phyloP scores from a whole-genome alignment of 2,888 invertebrate species.

The Diaprepes abbreviatus region DNA sequence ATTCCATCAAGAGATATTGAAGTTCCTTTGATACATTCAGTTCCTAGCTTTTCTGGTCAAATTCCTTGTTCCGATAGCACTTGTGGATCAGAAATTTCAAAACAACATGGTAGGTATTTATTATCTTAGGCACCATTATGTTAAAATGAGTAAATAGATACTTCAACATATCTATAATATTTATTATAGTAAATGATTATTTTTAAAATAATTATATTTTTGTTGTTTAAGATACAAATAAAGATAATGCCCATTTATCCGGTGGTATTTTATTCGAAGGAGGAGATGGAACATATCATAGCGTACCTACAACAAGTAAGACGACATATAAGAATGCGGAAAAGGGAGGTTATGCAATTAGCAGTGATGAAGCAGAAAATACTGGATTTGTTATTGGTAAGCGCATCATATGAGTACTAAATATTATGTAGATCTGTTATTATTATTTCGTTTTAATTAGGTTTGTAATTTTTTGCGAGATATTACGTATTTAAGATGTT shows the following conservation, averaged over 20 bases:
- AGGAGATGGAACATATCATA: slow-evolving; percentile 27
- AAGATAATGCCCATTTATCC: slow-evolving; percentile 28
- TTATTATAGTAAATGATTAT: no score
- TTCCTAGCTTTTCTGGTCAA: slow-evolving; percentile 44
- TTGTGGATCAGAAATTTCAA: slow-evolving; percentile 26
- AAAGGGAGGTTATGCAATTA: slow-evolving; percentile 39
- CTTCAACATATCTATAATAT: no score
- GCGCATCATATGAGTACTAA: no score
- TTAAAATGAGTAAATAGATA: no score
- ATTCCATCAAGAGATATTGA: slow-evolving; percentile 9
- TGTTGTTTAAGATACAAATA: slow-evolving; percentile 17
- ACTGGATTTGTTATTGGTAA: slow-evolving; percentile 36
- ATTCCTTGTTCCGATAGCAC: slow-evolving; percentile 40
- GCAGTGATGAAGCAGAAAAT: slow-evolving; percentile 33
- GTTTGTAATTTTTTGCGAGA: no score
- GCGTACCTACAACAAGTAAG: neutral
- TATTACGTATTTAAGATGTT: no score
- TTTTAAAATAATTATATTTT: neutral
- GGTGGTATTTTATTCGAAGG: slow-evolving; percentile 35
- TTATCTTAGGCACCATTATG: no score
- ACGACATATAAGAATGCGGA: slow-evolving; percentile 37
- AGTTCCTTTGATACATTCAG: slow-evolving; percentile 9
- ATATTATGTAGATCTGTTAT: no score
- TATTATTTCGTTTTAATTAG: no score
- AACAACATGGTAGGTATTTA: slow-evolving; percentile 22